Evolutionary conservation across 2,113 vertebrate genomes (phyloP).

Genomic region (Festucalex cinctus): DNA sequence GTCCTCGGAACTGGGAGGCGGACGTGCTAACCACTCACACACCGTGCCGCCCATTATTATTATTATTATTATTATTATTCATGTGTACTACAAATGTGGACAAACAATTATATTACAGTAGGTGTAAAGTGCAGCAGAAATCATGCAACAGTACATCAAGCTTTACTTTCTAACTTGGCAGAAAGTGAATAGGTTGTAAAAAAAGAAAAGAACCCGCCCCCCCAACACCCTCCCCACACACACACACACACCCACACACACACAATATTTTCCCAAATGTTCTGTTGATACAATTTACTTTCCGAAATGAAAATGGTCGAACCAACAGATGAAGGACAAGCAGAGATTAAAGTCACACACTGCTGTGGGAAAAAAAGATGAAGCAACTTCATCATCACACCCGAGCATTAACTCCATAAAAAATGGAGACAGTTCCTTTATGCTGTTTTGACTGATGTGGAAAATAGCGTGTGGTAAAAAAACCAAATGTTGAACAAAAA

Average conservation of each 20-base stretch:
- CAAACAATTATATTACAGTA: too few species aligned
- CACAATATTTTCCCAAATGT: too few species aligned
- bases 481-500: constrained; percentile 45
- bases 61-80: too few species aligned
- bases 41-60: too few species aligned
- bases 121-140: not conserved
- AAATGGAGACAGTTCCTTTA: constrained; percentile 19
- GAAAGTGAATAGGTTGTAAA: not conserved
- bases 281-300: constrained; percentile 1
- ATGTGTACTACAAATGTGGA: not conserved
- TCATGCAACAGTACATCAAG: not conserved
- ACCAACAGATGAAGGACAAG: not conserved
- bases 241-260: too few species aligned
- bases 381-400: constrained; percentile 35
- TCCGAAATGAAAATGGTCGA: not conserved
- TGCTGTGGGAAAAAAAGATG: constrained; percentile 24
- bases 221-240: too few species aligned
- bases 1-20: too few species aligned
- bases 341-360: constrained; percentile 30
- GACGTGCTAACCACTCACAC: too few species aligned
- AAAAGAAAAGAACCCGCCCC: not conserved
- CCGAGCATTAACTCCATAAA: constrained; percentile 39
- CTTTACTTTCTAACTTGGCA: not conserved
- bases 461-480: constrained; percentile 49
- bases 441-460: constrained; percentile 56